phyloP scores from a whole-genome alignment of 1,140 invertebrate genomes.

The Achatina immaculata region DNA sequence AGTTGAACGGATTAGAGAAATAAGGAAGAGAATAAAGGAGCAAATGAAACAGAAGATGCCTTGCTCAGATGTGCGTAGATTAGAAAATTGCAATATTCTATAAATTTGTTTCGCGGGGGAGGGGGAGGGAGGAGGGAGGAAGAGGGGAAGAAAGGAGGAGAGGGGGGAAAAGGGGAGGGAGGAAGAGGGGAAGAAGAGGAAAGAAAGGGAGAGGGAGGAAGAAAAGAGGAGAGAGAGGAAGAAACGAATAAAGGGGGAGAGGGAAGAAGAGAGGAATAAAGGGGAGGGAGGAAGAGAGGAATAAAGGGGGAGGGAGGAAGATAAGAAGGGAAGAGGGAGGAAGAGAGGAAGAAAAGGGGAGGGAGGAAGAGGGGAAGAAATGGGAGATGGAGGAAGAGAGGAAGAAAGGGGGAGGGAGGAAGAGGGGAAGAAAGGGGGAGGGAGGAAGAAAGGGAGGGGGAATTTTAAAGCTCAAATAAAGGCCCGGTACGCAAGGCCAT shows the following conservation, averaged over 20 bases:
- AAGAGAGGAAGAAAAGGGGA: background rate
- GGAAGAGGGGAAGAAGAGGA: conserved; percentile 13
- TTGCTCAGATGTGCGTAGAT: too few relatives aligned
- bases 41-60: too few relatives aligned
- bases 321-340: background rate
- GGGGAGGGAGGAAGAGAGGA: background rate
- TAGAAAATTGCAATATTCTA: too few relatives aligned
- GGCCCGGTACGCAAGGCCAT: too few relatives aligned
- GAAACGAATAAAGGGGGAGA: background rate
- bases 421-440: background rate
- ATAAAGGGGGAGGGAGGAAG: background rate
- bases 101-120: background rate
- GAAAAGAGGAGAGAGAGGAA: background rate
- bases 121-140: background rate
- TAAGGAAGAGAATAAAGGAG: too few relatives aligned
- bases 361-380: too few relatives aligned
- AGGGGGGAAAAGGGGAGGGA: conserved; percentile 6
- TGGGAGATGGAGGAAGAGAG: background rate
- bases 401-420: background rate
- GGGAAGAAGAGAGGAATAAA: background rate
- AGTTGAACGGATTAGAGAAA: too few relatives aligned
- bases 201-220: background rate
- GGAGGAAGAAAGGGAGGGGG: background rate
- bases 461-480: too few relatives aligned
- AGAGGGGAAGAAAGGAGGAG: background rate